phyloP scores from a whole-genome alignment of 2,113 vertebrate genomes.

The Semicossyphus pulcher region DNA sequence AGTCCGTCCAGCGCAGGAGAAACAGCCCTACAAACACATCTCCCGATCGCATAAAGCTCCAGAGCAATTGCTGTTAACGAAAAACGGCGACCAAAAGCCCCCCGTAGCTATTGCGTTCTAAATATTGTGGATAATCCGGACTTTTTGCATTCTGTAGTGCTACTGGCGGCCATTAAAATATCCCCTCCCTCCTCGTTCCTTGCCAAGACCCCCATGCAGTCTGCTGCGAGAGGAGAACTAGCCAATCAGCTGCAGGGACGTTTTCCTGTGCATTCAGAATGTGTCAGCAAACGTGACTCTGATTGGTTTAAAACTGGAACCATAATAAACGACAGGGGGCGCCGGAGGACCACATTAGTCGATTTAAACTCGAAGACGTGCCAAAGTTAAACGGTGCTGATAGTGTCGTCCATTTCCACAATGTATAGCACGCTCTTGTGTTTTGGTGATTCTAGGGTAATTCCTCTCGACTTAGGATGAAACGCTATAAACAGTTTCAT shows the following conservation, averaged over 20 bases:
- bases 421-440: background rate
- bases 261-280: background rate
- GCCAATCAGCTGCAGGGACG: conserved; percentile 65
- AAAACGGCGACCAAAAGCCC: background rate
- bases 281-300: conserved; percentile 35
- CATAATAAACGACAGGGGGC: conserved; percentile 68
- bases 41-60: background rate
- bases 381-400: background rate
- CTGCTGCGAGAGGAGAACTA: background rate
- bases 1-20: conserved; percentile 51
- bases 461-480: too few relatives aligned
- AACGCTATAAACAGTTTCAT: too few relatives aligned
- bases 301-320: conserved; percentile 64
- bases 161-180: conserved; percentile 81
- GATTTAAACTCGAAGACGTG: conserved; percentile 27
- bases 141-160: conserved; percentile 70
- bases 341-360: conserved; percentile 29
- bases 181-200: conserved; percentile 79
- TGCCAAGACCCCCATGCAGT: conserved; percentile 54
- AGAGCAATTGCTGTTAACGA: background rate
- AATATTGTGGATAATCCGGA: conserved; percentile 63
- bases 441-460: too few relatives aligned
- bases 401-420: background rate
- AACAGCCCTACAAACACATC: conserved; percentile 55
- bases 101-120: background rate